phyloP scores from a whole-genome alignment of 2,888 invertebrate genomes.

The Scelioninae gen. 2 region DNA sequence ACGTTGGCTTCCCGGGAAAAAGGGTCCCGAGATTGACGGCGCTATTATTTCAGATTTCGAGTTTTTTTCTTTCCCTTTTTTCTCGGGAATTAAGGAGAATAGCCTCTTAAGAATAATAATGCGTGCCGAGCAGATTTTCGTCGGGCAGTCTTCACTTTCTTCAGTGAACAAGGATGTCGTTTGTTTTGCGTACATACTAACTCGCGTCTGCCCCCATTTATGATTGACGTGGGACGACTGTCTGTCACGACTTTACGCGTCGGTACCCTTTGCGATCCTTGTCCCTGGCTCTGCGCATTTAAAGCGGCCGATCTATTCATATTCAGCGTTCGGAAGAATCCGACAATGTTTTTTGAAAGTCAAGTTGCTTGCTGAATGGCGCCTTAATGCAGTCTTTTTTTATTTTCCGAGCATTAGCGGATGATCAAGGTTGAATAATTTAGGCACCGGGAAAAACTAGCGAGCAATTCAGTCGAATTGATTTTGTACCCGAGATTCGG shows the following conservation, averaged over 20 bases:
- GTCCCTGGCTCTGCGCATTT: conserved; percentile 48
- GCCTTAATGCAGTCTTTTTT: not conserved
- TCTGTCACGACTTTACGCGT: conserved; percentile 57
- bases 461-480: too few species aligned
- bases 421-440: too few species aligned
- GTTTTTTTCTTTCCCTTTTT: conserved; percentile 22
- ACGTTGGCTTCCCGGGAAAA: not conserved
- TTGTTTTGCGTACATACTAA: conserved; percentile 63
- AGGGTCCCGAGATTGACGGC: conserved; percentile 9
- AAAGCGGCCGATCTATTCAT: conserved; percentile 53
- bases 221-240: conserved; percentile 69
- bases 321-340: conserved; percentile 22
- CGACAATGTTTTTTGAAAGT: conserved; percentile 27
- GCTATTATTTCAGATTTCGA: conserved; percentile 47
- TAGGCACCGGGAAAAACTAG: too few species aligned
- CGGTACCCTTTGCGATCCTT: conserved; percentile 54
- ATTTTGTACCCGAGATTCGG: too few species aligned
- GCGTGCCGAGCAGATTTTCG: conserved; percentile 59
- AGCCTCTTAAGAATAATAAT: conserved; percentile 52
- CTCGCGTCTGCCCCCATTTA: conserved; percentile 55
- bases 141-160: conserved; percentile 28
- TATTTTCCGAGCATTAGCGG: too few species aligned
- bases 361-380: conserved; percentile 9
- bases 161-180: conserved; percentile 58
- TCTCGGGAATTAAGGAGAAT: conserved; percentile 30